Base-by-base conservation (phyloP, 2,113 vertebrate genomes). In the Lepisosteus osseus region DNA sequence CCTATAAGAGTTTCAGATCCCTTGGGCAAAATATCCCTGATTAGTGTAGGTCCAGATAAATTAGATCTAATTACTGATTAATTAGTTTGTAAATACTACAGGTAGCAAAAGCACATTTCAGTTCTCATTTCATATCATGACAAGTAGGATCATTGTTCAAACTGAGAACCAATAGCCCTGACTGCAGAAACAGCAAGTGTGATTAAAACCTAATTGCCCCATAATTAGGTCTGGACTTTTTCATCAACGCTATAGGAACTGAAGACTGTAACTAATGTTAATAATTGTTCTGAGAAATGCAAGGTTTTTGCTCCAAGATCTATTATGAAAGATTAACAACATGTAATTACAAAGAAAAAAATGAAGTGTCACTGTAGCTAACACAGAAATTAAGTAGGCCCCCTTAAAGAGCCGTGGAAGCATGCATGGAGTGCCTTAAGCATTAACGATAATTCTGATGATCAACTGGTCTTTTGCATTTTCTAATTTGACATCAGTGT, bases 311-410 rank as follows among this genome's bases (percentile, higher is more conserved):
- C 77, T 72, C 59, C 6, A 40, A 73, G 76, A 78, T 77, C 86
- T 87, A 88, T 89, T 81, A 82, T 77, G 75, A 76, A 80, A 84
- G 80, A 87, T 88, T 86, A 87, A 89, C 89, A 88, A 87, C 69
- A 79, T 76, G 79, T 87, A 87, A 89, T 91, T 90, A 87, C 55
- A 67, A 74, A 70, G 78, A 72, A 84, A 83, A 80, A 82, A 88
- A 78, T 85, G 80, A 77, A 81, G 80, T 85, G 84, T 85, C 87
- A 86, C 79, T 77, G 80, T 80, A 79, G 76, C 76, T 67, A 86
- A 86, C 86, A 83, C 71, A 84, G 77, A 87, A 86, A 85, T 88
- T 64, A 88, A 86, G 84, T 71, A 80, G 77, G 83, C 84, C 81
- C 72, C 75, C 74, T 77, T 72, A 67, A 77, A 73, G 64, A 73